A percentile compares a stretch with the other conserved stretches of the same genome.
Evolutionary conservation across 2,113 vertebrate genomes (phyloP).

Genomic region (Trachemys scripta): DNA sequence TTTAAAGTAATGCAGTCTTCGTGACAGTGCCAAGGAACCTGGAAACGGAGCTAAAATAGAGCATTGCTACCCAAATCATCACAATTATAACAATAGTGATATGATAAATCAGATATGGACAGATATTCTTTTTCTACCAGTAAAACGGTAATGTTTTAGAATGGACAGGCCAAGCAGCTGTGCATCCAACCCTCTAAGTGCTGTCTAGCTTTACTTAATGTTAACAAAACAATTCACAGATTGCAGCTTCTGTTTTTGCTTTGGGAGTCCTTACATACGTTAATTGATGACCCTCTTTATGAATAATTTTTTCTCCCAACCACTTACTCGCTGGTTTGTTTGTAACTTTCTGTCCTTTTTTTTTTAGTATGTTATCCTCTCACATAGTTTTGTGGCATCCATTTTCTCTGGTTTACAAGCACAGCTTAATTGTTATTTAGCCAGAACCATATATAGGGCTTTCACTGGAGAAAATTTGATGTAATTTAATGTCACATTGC

Average conservation of each 20-base stretch:
- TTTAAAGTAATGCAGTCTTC: not conserved
- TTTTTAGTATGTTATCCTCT: not conserved
- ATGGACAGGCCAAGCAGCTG: not conserved
- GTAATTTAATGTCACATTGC: not conserved
- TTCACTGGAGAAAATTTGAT: not conserved
- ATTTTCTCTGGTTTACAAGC: not conserved
- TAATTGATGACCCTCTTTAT: conserved; percentile 29
- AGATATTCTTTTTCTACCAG: not conserved
- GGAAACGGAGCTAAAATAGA: not conserved
- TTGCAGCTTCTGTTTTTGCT: conserved; percentile 2
- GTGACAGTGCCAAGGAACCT: not conserved
- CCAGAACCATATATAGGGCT: not conserved
- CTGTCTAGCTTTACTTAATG: not conserved
- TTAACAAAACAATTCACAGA: not conserved
- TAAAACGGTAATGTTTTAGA: not conserved
- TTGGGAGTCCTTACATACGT: not conserved
- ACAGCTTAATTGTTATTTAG: not conserved
- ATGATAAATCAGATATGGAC: not conserved
- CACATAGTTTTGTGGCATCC: not conserved
- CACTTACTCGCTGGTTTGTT: not conserved
- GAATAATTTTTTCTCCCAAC: conserved; percentile 45
- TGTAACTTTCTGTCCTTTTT: not conserved
- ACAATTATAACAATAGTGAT: not conserved
- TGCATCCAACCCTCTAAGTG: not conserved
- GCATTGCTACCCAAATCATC: not conserved